Evolutionary conservation across 1,140 invertebrate genomes (phyloP).

Genomic region (Oncopeltus fasciatus): DNA sequence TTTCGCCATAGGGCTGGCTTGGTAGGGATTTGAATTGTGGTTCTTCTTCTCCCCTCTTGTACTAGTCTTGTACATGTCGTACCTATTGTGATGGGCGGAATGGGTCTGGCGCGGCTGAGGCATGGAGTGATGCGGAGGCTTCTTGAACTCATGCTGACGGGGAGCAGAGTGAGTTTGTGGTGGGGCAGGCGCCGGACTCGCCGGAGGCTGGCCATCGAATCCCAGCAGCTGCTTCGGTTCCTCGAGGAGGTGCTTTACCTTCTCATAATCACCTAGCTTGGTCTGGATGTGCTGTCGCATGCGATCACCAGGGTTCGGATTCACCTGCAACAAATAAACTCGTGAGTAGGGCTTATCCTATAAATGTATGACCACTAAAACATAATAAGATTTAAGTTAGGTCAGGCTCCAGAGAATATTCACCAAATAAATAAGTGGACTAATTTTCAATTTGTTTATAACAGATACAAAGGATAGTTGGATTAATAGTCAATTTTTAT

Average conservation of each 20-base stretch:
- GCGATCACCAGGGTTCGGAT: slow-evolving; percentile 50
- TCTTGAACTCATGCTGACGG: slow-evolving; percentile 41
- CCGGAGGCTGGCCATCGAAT: slow-evolving; percentile 45
- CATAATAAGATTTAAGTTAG: too few species aligned
- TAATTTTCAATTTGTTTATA: too few species aligned
- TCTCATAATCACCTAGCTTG: slow-evolving; percentile 53
- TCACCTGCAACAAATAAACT: slow-evolving; percentile 39
- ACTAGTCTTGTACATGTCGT: too few species aligned
- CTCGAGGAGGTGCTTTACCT: slow-evolving; percentile 47
- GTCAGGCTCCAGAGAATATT: too few species aligned
- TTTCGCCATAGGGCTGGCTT: too few species aligned
- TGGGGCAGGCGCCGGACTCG: slow-evolving; percentile 37
- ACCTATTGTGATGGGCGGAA: slow-evolving; percentile 20
- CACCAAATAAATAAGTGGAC: too few species aligned
- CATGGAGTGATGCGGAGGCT: slow-evolving; percentile 35
- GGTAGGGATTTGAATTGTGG: too few species aligned
- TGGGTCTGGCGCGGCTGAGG: slow-evolving; percentile 31
- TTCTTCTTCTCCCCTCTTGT: too few species aligned
- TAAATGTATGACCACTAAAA: too few species aligned
- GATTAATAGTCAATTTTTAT: too few species aligned
- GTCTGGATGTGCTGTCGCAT: slow-evolving; percentile 58
- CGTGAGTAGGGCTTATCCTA: too few species aligned
- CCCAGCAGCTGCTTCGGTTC: slow-evolving; percentile 54
- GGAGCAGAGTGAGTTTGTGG: slow-evolving; percentile 23
- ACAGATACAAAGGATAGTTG: too few species aligned